These are phyloP conservation scores for Sebastolobus alascanus DNA, from an alignment of 2,797 vertebrate species.

Conservation along the genomic window DNA sequence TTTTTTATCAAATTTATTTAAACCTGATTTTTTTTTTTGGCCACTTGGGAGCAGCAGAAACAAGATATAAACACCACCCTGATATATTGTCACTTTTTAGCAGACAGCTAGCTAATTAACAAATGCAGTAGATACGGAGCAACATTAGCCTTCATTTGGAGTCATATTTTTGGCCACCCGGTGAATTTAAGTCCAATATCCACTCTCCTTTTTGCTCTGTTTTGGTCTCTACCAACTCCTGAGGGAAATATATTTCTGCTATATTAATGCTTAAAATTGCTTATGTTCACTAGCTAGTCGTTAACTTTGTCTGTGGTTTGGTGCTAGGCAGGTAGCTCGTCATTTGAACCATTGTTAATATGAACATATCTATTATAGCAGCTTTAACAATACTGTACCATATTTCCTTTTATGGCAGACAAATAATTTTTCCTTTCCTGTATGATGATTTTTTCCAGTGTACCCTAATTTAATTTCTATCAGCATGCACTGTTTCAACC, in stretches of 20 bases:
- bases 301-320: neutral
- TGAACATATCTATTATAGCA: neutral
- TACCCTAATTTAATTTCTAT: conserved; percentile 16
- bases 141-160: neutral
- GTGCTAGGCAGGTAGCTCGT: neutral
- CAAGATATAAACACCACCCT: neutral
- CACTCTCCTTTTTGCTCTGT: neutral
- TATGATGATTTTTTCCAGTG: neutral
- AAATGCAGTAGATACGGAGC: neutral
- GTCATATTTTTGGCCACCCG: neutral
- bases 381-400: neutral
- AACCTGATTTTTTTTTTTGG: neutral
- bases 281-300: neutral
- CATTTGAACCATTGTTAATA: neutral
- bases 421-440: neutral
- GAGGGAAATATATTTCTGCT: neutral
- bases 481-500: conserved; percentile 10
- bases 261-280: neutral
- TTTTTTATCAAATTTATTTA: too few relatives aligned
- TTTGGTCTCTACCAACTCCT: neutral
- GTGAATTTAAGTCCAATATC: neutral
- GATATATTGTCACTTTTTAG: neutral
- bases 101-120: neutral
- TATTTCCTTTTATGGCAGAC: neutral
- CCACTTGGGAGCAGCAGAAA: neutral